Percentiles rank a stretch among this genome's conserved stretches.
Conservation (phyloP, 35 echinoderm and acorn worm species). For the Ophioderma brevispina region DNA sequence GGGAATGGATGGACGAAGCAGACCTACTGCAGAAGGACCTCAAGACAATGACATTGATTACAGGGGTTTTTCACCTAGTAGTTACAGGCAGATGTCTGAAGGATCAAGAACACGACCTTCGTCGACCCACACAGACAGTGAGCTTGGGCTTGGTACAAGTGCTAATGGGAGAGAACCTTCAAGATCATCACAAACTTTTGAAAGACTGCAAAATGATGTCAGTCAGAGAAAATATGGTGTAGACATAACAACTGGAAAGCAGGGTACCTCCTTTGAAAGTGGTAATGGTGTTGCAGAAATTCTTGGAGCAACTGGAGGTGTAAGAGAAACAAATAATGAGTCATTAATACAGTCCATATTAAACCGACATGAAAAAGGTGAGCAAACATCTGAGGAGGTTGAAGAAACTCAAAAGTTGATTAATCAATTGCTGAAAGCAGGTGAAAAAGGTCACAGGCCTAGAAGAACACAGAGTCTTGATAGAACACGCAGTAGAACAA, state of each 20-base stretch:
- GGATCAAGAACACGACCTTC: too few relatives aligned
- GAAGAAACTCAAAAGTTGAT: conserved; percentile 30
- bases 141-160: too few relatives aligned
- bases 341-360: neutral
- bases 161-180: too few relatives aligned
- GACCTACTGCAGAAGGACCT: too few relatives aligned
- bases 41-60: neutral
- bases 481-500: neutral
- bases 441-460: neutral
- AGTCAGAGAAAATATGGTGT: neutral
- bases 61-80: neutral
- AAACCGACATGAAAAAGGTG: neutral
- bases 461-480: conserved; percentile 39
- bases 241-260: neutral
- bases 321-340: neutral
- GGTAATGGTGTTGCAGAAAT: neutral
- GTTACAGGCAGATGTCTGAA: neutral
- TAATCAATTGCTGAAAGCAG: conserved; percentile 6
- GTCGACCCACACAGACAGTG: too few relatives aligned
- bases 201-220: neutral
- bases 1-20: neutral
- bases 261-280: neutral
- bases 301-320: neutral
- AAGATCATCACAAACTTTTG: neutral
- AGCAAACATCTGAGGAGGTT: conserved; percentile 4